Conservation (phyloP, 1,140 invertebrate species). For the Dinoponera quadriceps region DNA sequence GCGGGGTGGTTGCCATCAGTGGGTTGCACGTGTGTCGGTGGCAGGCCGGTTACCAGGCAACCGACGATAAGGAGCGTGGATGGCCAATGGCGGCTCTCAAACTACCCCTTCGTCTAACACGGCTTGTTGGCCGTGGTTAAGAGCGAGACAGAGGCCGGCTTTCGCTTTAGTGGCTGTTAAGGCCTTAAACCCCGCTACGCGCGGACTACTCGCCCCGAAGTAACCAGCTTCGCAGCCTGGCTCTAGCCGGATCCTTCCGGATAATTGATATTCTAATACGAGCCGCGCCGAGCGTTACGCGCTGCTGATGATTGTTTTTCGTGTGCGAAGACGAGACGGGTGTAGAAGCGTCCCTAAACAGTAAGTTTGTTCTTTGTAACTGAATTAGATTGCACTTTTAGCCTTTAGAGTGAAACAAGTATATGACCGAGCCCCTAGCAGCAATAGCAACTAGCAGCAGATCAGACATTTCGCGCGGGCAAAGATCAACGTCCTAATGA, state of each 20-base stretch:
- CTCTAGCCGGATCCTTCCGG: slow-evolving; percentile 50
- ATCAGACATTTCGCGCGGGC: not conserved
- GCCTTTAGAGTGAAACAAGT: not conserved
- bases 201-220: slow-evolving; percentile 61
- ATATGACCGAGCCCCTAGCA: too few relatives aligned
- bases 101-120: slow-evolving; percentile 83
- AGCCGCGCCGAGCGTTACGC: not conserved
- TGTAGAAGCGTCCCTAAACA: not conserved
- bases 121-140: slow-evolving; percentile 83
- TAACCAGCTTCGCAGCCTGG: slow-evolving; percentile 53
- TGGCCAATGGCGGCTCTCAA: slow-evolving; percentile 85
- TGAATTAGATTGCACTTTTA: not conserved
- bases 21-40: slow-evolving; percentile 73
- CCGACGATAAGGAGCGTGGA: slow-evolving; percentile 83
- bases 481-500: not conserved
- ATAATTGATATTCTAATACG: slow-evolving; percentile 84
- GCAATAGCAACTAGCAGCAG: not conserved
- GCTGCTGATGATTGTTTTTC: slow-evolving; percentile 17
- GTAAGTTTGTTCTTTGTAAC: not conserved
- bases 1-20: slow-evolving; percentile 70
- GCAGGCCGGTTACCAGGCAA: slow-evolving; percentile 84
- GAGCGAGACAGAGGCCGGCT: slow-evolving; percentile 81
- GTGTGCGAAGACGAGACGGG: not conserved
- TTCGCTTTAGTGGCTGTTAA: slow-evolving; percentile 86
- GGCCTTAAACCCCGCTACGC: slow-evolving; percentile 76